A percentile compares a stretch with the other conserved stretches of the same genome.
Evolutionary conservation across 2,797 vertebrate species (phyloP).

Genomic region (Chloroceryle inda): DNA sequence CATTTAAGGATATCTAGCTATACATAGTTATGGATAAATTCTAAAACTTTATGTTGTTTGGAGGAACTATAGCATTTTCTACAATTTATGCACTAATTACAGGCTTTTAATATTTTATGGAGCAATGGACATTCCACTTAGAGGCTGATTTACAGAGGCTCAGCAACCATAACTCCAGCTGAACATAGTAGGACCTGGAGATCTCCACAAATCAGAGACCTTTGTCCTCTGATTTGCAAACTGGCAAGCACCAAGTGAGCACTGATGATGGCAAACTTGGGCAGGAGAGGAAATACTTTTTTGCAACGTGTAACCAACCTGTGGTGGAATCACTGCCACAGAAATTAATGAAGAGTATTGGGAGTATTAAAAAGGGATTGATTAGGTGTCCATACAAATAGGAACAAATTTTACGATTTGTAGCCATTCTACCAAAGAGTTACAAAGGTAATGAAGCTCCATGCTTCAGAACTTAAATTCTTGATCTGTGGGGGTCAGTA

Average conservation of each 20-base stretch:
- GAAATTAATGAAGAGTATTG: not conserved
- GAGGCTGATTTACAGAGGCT: not conserved
- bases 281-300: not conserved
- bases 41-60: not conserved
- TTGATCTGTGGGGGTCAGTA: not conserved
- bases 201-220: not conserved
- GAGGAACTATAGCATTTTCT: not conserved
- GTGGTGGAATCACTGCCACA: not conserved
- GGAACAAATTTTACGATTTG: not conserved
- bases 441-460: not conserved
- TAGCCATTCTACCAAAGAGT: not conserved
- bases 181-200: not conserved
- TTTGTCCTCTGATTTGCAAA: not conserved
- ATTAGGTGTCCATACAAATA: not conserved
- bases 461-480: not conserved
- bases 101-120: constrained; percentile 51
- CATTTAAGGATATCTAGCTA: not conserved
- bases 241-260: not conserved
- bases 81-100: constrained; percentile 30
- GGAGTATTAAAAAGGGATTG: not conserved
- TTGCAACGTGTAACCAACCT: not conserved
- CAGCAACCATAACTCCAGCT: not conserved
- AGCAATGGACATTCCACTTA: not conserved
- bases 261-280: not conserved
- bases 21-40: not conserved